Evolutionary conservation across 2,113 vertebrate genomes (phyloP), one percentile per base, ranked within the genome.

Genomic region (Periophthalmodon schlosseri): DNA sequence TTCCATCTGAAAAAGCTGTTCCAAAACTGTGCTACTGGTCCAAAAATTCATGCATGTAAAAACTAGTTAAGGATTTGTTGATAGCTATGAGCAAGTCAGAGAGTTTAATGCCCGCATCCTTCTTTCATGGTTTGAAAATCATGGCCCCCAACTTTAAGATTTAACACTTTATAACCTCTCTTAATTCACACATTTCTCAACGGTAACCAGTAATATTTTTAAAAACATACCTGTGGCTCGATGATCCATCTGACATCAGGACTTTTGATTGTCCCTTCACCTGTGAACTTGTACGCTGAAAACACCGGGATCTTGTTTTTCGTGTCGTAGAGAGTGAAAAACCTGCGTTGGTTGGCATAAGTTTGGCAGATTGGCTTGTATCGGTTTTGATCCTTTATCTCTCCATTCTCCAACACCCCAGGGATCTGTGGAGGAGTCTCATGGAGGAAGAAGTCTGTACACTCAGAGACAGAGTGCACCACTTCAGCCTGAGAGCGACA

Each of bases 331-430:
- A 88, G 81, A 4, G 86, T 88, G 57, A 86, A 56, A 70, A 84
- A 88, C 6, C 13, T 50, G 13, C 16, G 68, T 0, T 0, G 2
- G 15, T 75, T 10, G 0, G 10, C 2, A 2, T 10, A 85, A 2
- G 52, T 69, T 71, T 89, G 88, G 75, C 86, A 89, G 6, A 88
- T 83, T 18, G 36, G 3, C 50, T 83, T 86, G 57, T 86, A 86
- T 18, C 58, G 36, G 44, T 73, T 84, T 68, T 80, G 76, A 72
- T 80, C 6, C 15, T 7, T 33, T 58, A 87, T 60, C 0, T 1
- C 28, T 1, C 82, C 78, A 0, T 0, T 12, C 16, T 60, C 36
- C 24, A 88, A 65, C 69, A 88, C 50, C 1, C 57, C 56, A 0
- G 80, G 72, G 15, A 87, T 21, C 5, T 60, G 10, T 33, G 85